phyloP scores from a whole-genome alignment of 1,140 invertebrate species.

The Listronotus bonariensis region DNA sequence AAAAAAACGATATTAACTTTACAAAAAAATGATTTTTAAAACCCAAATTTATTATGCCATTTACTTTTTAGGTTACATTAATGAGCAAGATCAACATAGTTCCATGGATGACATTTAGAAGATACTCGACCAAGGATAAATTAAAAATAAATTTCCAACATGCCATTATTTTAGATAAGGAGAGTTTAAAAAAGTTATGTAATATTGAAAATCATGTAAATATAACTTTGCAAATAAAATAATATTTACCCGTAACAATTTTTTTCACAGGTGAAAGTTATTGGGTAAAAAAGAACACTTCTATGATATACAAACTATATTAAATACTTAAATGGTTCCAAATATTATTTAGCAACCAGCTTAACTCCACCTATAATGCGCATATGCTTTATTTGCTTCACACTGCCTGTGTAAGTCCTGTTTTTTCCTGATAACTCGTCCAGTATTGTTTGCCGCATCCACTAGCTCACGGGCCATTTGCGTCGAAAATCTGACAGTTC shows the following conservation, averaged over 20 bases:
- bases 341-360: conserved; percentile 14
- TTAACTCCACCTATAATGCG: conserved; percentile 85
- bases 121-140: conserved; percentile 33
- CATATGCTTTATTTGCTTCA: conserved; percentile 88
- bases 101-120: background rate
- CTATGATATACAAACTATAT: background rate
- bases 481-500: conserved; percentile 61
- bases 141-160: conserved; percentile 36
- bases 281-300: background rate
- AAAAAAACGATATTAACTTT: too few species aligned
- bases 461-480: conserved; percentile 74
- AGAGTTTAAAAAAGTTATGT: conserved; percentile 36
- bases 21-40: too few species aligned
- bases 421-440: conserved; percentile 79
- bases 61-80: too few species aligned
- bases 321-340: background rate
- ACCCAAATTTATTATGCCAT: too few species aligned
- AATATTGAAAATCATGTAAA: background rate
- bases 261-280: too few species aligned
- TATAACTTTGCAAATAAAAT: too few species aligned
- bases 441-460: conserved; percentile 73
- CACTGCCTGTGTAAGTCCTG: conserved; percentile 86
- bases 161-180: conserved; percentile 36
- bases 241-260: too few species aligned
- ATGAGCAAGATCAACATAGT: too few species aligned